Evolutionary conservation across 2,888 invertebrate genomes (phyloP).

Genomic region (Tanytarsus gracilentus): DNA sequence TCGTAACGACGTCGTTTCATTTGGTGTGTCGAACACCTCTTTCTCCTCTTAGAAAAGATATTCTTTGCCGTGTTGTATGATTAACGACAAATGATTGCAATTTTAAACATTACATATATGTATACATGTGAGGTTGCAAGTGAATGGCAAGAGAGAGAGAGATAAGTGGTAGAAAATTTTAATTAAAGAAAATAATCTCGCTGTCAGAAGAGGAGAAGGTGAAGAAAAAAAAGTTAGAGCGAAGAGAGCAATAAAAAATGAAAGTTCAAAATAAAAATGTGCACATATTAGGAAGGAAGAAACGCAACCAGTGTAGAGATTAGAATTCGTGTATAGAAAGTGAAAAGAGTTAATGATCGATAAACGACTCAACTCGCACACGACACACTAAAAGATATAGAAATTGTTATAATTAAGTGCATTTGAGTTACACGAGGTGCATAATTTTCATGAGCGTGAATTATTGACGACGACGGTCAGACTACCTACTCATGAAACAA

Average conservation of each 20-base stretch:
- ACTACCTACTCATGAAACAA: neutral
- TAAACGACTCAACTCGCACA: neutral
- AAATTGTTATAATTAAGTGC: neutral
- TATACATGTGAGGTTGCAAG: constrained; percentile 13
- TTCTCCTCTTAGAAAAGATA: neutral
- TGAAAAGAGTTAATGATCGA: constrained; percentile 3
- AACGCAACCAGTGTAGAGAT: constrained; percentile 16
- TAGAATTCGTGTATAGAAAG: constrained; percentile 18
- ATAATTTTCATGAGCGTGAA: too few species aligned
- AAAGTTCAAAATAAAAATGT: constrained; percentile 15
- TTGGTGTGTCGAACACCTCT: neutral
- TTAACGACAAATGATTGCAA: constrained; percentile 28
- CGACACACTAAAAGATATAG: neutral
- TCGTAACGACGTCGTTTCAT: neutral
- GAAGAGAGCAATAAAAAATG: constrained; percentile 18
- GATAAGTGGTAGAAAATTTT: constrained; percentile 21
- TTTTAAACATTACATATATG: too few species aligned
- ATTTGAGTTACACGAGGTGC: neutral
- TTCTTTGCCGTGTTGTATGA: neutral
- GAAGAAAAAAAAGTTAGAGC: constrained; percentile 2
- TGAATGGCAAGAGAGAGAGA: constrained; percentile 12
- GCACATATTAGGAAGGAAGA: neutral
- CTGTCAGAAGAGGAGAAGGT: neutral
- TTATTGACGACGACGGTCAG: neutral
- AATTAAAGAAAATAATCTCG: constrained; percentile 24